Conservation (phyloP, 1,140 invertebrate genomes). For the Hyphantria cunea region DNA sequence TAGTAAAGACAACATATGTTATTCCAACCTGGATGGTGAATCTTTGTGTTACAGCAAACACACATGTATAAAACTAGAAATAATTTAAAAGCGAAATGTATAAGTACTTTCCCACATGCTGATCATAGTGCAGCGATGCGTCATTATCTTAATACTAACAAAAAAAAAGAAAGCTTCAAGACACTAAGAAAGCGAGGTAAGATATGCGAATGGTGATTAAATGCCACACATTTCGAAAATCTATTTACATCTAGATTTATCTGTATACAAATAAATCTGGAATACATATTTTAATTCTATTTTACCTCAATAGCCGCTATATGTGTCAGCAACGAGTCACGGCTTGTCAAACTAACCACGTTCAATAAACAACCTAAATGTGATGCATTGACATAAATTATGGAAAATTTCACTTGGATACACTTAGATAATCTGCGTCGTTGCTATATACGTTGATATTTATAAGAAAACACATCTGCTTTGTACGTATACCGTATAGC, state of each 20-base stretch:
- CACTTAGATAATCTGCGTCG: slow-evolving; percentile 33
- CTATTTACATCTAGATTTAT: background rate
- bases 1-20: background rate
- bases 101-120: slow-evolving; percentile 35
- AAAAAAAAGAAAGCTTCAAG: slow-evolving; percentile 35
- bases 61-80: slow-evolving; percentile 16
- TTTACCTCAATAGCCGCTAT: slow-evolving; percentile 50
- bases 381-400: slow-evolving; percentile 44
- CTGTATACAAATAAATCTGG: slow-evolving; percentile 4
- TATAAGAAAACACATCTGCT: slow-evolving; percentile 55
- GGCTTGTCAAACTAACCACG: slow-evolving; percentile 71
- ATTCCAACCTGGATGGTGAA: no score
- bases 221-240: background rate
- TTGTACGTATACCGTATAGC: slow-evolving; percentile 64
- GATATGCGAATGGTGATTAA: background rate
- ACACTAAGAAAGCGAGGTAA: slow-evolving; percentile 5
- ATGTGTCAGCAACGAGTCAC: slow-evolving; percentile 60
- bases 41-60: background rate
- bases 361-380: slow-evolving; percentile 68
- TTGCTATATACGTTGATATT: slow-evolving; percentile 41
- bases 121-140: slow-evolving; percentile 43
- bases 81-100: slow-evolving; percentile 7
- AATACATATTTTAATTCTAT: slow-evolving; percentile 49
- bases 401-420: slow-evolving; percentile 38
- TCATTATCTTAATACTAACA: slow-evolving; percentile 41